These are phyloP conservation scores for Dicyrtoma fusca DNA, from an alignment of 2,888 invertebrate species.

Conservation along the genomic window DNA sequence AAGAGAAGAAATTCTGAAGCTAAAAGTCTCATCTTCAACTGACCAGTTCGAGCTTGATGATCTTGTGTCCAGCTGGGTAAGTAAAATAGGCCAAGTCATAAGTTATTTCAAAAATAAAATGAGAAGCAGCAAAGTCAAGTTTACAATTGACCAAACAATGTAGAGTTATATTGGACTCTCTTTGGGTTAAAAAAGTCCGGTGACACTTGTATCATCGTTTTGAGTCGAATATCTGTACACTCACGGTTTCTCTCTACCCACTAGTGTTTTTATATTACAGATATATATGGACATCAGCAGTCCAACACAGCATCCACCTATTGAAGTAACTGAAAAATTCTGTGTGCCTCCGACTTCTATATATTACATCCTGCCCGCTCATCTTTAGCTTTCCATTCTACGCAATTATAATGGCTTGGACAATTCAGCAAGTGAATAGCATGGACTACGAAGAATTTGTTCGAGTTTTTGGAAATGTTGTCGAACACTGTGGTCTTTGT, in stretches of 20 bases:
- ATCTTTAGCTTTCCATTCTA: neutral
- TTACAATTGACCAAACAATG: conserved; percentile 1
- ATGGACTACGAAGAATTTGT: conserved; percentile 56
- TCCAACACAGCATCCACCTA: neutral
- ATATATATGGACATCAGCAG: too few relatives aligned
- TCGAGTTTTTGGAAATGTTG: conserved; percentile 55
- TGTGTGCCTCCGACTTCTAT: too few relatives aligned
- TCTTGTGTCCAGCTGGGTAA: conserved; percentile 1
- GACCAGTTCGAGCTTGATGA: too few relatives aligned
- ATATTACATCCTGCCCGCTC: neutral
- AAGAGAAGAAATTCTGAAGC: too few relatives aligned
- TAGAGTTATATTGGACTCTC: neutral
- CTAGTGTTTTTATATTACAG: conserved; percentile 9
- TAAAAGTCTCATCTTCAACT: too few relatives aligned
- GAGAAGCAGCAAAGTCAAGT: neutral
- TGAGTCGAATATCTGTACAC: neutral
- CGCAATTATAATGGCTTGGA: conserved; percentile 16
- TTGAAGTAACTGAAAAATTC: neutral
- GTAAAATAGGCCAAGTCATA: neutral
- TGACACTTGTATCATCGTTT: neutral
- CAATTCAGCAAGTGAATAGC: conserved; percentile 49
- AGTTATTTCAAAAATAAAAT: neutral
- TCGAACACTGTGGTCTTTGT: conserved; percentile 56
- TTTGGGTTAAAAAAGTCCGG: neutral
- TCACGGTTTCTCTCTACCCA: conserved; percentile 17